phyloP scores from a whole-genome alignment of 2,888 invertebrate species.

The Caenorhabditis panamensis region DNA sequence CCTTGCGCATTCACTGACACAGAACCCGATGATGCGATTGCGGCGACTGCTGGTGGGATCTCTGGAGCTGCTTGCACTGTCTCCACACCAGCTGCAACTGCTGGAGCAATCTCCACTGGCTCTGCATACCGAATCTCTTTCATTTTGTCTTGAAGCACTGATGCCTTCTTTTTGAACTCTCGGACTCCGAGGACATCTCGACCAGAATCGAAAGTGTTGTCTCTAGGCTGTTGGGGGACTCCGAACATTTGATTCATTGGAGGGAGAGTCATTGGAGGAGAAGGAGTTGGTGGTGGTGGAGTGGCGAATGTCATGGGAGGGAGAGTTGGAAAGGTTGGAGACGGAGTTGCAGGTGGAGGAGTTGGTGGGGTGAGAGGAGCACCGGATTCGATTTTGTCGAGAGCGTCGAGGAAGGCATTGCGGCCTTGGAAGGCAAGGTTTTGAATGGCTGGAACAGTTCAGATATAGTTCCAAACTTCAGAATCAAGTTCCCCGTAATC shows the following conservation, averaged over 20 bases:
- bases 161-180: slow-evolving; percentile 45
- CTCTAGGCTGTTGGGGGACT: neutral
- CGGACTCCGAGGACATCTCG: slow-evolving; percentile 57
- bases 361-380: slow-evolving; percentile 4
- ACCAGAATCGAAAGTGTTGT: slow-evolving; percentile 17
- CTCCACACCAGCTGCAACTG: slow-evolving; percentile 7
- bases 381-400: slow-evolving; percentile 44
- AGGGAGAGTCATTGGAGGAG: slow-evolving; percentile 15
- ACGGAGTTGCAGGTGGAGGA: slow-evolving; percentile 20
- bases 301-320: slow-evolving; percentile 25
- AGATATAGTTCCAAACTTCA: neutral
- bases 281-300: no score
- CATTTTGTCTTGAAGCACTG: slow-evolving; percentile 23
- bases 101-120: neutral
- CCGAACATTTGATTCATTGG: slow-evolving; percentile 45
- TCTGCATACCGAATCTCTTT: slow-evolving; percentile 56
- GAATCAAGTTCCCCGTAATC: neutral
- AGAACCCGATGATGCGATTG: neutral
- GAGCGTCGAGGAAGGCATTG: slow-evolving; percentile 56
- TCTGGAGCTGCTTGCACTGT: neutral
- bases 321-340: slow-evolving; percentile 40
- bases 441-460: slow-evolving; percentile 56
- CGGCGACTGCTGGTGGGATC: neutral
- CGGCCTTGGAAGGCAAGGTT: slow-evolving; percentile 56
- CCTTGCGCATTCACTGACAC: slow-evolving; percentile 1